These are phyloP conservation scores for Rhagologus leucostigma DNA, from an alignment of 2,113 vertebrate genomes.

Conservation along the genomic window DNA sequence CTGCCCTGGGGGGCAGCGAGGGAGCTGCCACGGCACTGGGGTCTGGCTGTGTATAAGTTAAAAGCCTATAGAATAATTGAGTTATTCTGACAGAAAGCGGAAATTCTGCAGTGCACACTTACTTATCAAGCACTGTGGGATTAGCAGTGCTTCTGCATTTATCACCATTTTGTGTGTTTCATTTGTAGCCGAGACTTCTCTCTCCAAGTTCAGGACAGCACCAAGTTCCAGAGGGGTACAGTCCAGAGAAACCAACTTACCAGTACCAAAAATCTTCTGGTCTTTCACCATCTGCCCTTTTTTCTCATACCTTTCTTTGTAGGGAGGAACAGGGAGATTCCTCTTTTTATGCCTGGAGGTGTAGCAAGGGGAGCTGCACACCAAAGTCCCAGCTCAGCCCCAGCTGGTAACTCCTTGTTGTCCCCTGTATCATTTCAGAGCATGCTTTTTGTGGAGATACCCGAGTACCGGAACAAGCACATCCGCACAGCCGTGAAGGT, in stretches of 20 bases:
- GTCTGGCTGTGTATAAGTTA: background rate
- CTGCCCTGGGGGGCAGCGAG: background rate
- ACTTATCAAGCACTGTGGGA: background rate
- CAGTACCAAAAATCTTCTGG: background rate
- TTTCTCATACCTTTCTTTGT: background rate
- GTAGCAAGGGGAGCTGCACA: accelerated
- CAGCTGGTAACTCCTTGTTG: background rate
- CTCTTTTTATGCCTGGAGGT: accelerated
- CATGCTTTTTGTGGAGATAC: conserved; percentile 94
- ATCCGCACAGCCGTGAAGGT: conserved; percentile 85
- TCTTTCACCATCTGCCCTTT: background rate
- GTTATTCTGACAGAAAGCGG: background rate
- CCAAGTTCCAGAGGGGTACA: background rate
- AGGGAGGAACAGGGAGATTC: background rate
- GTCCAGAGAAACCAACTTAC: background rate
- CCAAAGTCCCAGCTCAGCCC: accelerated
- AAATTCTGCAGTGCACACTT: background rate
- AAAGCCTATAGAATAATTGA: background rate
- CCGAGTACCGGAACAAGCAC: conserved; percentile 87
- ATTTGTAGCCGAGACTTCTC: background rate
- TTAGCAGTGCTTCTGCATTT: background rate
- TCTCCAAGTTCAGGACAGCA: background rate
- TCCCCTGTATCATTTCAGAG: conserved; percentile 73
- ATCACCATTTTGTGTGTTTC: background rate
- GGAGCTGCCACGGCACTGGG: background rate